These are phyloP conservation scores for Paralinhomoeus sp. DNA, from an alignment of 2,888 invertebrate species.

Conservation along the genomic window DNA sequence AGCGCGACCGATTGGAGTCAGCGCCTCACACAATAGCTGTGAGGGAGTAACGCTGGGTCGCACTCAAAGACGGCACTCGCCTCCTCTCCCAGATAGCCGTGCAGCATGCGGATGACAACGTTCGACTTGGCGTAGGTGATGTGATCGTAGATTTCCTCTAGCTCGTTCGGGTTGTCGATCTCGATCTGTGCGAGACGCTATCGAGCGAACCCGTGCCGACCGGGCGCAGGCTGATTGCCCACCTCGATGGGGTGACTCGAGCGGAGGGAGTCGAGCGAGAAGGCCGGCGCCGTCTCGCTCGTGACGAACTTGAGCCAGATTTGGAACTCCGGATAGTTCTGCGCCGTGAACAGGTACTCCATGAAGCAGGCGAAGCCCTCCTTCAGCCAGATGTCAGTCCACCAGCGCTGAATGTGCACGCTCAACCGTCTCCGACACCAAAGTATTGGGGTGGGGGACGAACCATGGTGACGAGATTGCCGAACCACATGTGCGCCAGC, in stretches of 20 bases:
- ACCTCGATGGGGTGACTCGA: conserved; percentile 82
- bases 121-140: conserved; percentile 86
- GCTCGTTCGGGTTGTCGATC: conserved; percentile 70
- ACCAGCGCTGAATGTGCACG: conserved; percentile 51
- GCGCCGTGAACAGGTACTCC: conserved; percentile 69
- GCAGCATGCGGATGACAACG: conserved; percentile 65
- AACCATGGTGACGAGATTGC: conserved; percentile 80
- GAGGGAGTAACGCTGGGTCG: neutral
- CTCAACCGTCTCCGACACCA: too few relatives aligned
- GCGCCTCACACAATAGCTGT: neutral
- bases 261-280: conserved; percentile 51
- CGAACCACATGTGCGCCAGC: conserved; percentile 93
- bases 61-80: neutral
- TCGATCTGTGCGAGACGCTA: conserved; percentile 41
- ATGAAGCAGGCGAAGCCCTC: conserved; percentile 86
- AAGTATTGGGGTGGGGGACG: too few relatives aligned
- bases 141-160: conserved; percentile 85
- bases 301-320: conserved; percentile 91
- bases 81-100: conserved; percentile 67
- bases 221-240: neutral
- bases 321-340: conserved; percentile 72
- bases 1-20: conserved; percentile 5
- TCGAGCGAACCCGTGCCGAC: too few relatives aligned
- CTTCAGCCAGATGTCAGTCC: conserved; percentile 78
- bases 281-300: conserved; percentile 56